phyloP scores from a whole-genome alignment of 1,140 invertebrate genomes.

The Brachionus sp. region DNA sequence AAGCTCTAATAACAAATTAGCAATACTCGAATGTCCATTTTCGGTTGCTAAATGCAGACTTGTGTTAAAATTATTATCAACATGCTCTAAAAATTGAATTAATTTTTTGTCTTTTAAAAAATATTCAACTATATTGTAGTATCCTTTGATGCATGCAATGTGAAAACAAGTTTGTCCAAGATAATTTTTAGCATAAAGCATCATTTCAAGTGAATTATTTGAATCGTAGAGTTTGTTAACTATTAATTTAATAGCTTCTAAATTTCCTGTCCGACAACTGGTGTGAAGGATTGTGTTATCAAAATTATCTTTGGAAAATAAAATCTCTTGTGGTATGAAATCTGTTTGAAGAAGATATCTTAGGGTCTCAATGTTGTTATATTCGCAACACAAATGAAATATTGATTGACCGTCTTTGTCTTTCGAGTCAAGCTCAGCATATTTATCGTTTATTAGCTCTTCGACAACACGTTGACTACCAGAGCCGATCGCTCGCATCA shows the following conservation, averaged over 20 bases:
- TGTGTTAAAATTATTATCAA: constrained; percentile 36
- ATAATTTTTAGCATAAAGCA: constrained; percentile 28
- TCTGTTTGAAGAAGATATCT: constrained; percentile 29
- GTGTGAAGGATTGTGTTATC: constrained; percentile 40
- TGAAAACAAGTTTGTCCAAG: constrained; percentile 38
- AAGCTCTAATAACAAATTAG: constrained; percentile 2
- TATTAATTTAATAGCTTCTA: constrained; percentile 24
- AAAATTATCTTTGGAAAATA: constrained; percentile 14
- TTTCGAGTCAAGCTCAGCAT: neutral
- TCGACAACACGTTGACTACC: constrained; percentile 1
- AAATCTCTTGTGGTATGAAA: neutral
- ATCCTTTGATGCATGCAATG: constrained; percentile 33
- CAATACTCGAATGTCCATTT: constrained; percentile 37
- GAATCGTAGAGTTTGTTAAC: constrained; percentile 23
- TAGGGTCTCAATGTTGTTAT: neutral
- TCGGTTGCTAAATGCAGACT: constrained; percentile 39
- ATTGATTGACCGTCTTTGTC: constrained; percentile 30
- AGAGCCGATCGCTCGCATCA: neutral
- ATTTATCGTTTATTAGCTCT: neutral
- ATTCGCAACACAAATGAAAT: constrained; percentile 10
- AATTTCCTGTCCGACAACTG: constrained; percentile 24
- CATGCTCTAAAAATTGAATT: constrained; percentile 13
- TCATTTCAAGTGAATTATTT: neutral
- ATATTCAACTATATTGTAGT: constrained; percentile 36
- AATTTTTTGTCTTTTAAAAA: constrained; percentile 41